Percentiles rank a stretch among this genome's conserved stretches.
Evolutionary conservation across 2,888 invertebrate genomes (phyloP).

Genomic region (Antheraea yamamai): DNA sequence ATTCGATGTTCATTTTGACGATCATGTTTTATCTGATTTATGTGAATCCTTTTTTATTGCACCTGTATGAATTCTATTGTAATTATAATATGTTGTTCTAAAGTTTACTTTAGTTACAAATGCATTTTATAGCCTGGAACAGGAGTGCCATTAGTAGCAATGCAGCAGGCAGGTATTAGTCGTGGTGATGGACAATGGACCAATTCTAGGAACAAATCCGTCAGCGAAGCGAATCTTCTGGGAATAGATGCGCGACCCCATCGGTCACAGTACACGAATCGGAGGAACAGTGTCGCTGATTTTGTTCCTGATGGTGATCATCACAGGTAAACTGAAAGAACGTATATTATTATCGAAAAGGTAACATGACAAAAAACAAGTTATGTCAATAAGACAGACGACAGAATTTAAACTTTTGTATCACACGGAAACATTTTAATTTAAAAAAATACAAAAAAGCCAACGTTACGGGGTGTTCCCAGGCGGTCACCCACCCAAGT

Average conservation of each 20-base stretch:
- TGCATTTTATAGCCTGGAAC: constrained; percentile 55
- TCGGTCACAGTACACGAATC: constrained; percentile 66
- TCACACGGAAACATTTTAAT: no score
- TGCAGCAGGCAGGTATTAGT: constrained; percentile 86
- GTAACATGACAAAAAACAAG: not conserved
- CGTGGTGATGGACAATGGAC: constrained; percentile 76
- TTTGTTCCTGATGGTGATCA: constrained; percentile 80
- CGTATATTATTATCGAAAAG: not conserved
- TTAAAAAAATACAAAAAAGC: constrained; percentile 40
- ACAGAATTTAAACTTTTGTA: no score
- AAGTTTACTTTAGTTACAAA: not conserved
- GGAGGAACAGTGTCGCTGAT: constrained; percentile 83
- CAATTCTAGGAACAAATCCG: constrained; percentile 83
- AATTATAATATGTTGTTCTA: not conserved
- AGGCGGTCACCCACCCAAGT: constrained; percentile 77
- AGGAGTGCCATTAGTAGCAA: constrained; percentile 84
- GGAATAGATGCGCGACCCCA: constrained; percentile 80
- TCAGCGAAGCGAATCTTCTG: constrained; percentile 93
- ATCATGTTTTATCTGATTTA: no score
- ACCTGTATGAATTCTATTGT: not conserved
- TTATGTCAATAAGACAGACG: no score
- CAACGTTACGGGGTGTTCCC: constrained; percentile 65
- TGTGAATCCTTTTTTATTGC: no score
- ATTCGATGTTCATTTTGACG: no score
- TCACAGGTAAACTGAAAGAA: constrained; percentile 66